Evolutionary conservation across 2,113 vertebrate genomes (phyloP).

Genomic region (Desmodus rotundus): DNA sequence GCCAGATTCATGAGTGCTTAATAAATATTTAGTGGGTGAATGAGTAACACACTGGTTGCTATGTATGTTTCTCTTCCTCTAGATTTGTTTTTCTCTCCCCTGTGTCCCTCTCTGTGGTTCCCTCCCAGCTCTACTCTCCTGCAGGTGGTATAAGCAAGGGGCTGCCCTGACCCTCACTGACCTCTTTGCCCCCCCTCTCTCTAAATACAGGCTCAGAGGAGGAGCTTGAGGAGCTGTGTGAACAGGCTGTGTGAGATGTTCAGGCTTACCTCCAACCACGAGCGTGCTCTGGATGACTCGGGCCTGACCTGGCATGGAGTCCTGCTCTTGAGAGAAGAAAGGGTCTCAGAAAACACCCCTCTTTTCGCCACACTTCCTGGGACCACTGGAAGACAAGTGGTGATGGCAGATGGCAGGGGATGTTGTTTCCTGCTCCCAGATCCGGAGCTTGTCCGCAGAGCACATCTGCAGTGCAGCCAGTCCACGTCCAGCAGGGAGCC

Average conservation of each 20-base stretch:
- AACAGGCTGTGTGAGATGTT: slow-evolving; percentile 85
- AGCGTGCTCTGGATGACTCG: neutral
- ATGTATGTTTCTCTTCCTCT: slow-evolving; percentile 28
- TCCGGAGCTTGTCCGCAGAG: slow-evolving; percentile 6
- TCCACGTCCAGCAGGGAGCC: neutral
- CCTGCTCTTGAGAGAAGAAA: slow-evolving; percentile 44
- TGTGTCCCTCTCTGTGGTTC: neutral
- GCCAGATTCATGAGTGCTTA: slow-evolving; percentile 15
- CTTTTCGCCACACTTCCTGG: neutral
- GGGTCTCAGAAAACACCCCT: slow-evolving; percentile 24
- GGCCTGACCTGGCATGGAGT: neutral
- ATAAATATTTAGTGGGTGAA: slow-evolving; percentile 39
- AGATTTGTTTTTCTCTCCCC: neutral
- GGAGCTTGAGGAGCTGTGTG: slow-evolving; percentile 87
- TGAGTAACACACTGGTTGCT: slow-evolving; percentile 15
- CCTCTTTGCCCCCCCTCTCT: slow-evolving; percentile 53
- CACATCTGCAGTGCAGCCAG: neutral
- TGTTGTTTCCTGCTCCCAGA: neutral
- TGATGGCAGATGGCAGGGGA: neutral
- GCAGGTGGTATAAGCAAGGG: neutral
- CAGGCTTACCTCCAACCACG: slow-evolving; percentile 6
- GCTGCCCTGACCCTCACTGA: neutral
- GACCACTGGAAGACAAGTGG: slow-evolving; percentile 25
- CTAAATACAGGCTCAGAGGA: slow-evolving; percentile 89
- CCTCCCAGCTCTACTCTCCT: neutral